Evolutionary conservation across 2,888 invertebrate genomes (phyloP), one percentile per base, ranked within the genome.

Genomic region (Phasia obesa): DNA sequence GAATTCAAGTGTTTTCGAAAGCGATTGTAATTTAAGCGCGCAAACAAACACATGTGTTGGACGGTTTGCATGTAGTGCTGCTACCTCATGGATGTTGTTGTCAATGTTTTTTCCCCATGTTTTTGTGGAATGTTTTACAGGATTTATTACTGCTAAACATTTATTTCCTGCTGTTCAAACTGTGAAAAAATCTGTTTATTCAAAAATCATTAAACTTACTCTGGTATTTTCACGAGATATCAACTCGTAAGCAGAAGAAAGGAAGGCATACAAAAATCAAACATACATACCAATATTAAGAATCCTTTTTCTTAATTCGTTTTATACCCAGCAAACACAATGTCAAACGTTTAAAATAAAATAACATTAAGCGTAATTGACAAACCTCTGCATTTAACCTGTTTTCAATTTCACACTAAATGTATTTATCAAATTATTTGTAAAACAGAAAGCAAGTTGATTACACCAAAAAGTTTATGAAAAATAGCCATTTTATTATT

Each of bases 91-190:
- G 38, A n/a, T 73, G 59, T 55, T 42, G 25, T n/a, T 69, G 53
- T 73, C 55, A 38, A 31, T 81, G 47, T 64, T 60, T 47, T 25
- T 57, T 73, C 5, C 5, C 35, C 11, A 4, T 35, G 35, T 35
- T 31, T 51, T 15, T 78, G 38, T 59, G 27, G 44, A 21, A 67
- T 78, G 53, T 83, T 78, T 55, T 44, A 78, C 74, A 71, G 75
- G 82, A 83, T 83, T 83, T 78, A 83, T 83, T 83, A 65, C 59
- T 70, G 65, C 69, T 75, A 78, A 83, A 83, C 70, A 83, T 75
- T 79, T 83, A 78, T 79, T 83, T 83, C 83, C 83, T 83, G 83
- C 83, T 83, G 79, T 71, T 77, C 75, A 71, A 79, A 79, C 75
- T 83, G 83, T 83, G 78, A 75, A 83, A 81, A 74, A 83, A 83